A percentile compares a stretch with the other conserved stretches of the same genome.
Conservation (phyloP, 2,797 vertebrate genomes). For the Bradypus variegatus region DNA sequence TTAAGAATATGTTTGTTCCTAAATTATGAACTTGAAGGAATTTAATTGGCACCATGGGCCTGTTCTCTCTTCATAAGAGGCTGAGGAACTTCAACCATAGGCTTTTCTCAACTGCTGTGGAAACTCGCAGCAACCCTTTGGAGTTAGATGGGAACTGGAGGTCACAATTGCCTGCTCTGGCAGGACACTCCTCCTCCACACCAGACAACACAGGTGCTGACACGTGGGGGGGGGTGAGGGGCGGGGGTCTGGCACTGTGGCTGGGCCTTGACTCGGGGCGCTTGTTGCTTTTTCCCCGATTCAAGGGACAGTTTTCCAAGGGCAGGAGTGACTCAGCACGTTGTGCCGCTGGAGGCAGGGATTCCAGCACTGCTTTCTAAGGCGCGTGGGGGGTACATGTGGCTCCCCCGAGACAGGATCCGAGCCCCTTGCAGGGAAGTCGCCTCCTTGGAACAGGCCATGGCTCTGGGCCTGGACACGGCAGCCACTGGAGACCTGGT, state of each 20-base stretch:
- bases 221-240: no score
- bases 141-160: background rate
- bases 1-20: background rate
- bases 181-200: fast-evolving
- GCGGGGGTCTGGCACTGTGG: fast-evolving
- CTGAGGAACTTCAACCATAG: fast-evolving
- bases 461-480: background rate
- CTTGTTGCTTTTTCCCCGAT: no score
- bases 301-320: background rate
- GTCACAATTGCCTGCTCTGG: background rate
- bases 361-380: fast-evolving
- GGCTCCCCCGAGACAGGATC: background rate
- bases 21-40: fast-evolving
- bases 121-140: background rate
- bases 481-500: no score
- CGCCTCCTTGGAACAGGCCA: no score
- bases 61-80: background rate
- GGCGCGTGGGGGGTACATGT: fast-evolving
- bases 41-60: fast-evolving
- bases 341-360: fast-evolving
- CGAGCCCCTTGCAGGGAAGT: background rate
- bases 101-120: background rate
- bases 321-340: background rate
- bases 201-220: fast-evolving
- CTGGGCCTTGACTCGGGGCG: fast-evolving